Evolutionary conservation across 2,797 vertebrate species (phyloP).

Genomic region (Acridotheres tristis): DNA sequence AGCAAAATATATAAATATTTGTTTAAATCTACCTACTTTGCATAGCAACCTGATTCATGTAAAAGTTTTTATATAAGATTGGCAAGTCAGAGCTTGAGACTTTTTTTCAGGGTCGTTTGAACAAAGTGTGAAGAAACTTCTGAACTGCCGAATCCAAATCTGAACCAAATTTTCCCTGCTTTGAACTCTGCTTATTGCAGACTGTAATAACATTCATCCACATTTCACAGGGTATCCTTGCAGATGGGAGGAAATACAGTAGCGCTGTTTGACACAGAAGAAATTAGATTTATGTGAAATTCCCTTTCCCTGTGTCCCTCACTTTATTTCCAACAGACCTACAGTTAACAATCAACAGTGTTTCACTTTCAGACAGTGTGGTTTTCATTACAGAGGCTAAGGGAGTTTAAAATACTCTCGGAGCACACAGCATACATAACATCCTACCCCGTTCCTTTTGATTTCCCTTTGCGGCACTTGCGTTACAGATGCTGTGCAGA

Average conservation of each 20-base stretch:
- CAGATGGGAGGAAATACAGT: slow-evolving; percentile 62
- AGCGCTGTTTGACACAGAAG: slow-evolving; percentile 69
- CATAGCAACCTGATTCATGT: slow-evolving; percentile 21
- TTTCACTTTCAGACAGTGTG: slow-evolving; percentile 60
- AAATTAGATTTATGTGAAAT: slow-evolving; percentile 72
- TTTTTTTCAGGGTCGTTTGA: slow-evolving; percentile 19
- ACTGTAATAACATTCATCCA: slow-evolving; percentile 63
- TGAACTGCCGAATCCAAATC: slow-evolving; percentile 56
- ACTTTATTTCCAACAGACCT: slow-evolving; percentile 66
- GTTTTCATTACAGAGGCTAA: slow-evolving; percentile 66
- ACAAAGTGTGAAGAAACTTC: slow-evolving; percentile 62
- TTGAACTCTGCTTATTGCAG: slow-evolving; percentile 60
- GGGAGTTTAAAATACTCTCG: slow-evolving; percentile 38
- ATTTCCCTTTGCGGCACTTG: slow-evolving; percentile 47
- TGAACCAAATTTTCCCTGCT: slow-evolving; percentile 55
- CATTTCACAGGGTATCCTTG: slow-evolving; percentile 55
- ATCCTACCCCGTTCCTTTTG: slow-evolving; percentile 43
- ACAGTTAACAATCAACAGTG: slow-evolving; percentile 57
- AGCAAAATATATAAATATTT: slow-evolving; percentile 38
- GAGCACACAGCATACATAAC: slow-evolving; percentile 25
- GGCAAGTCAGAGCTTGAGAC: slow-evolving; percentile 1
- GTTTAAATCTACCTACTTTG: slow-evolving; percentile 49
- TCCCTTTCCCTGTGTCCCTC: slow-evolving; percentile 55
- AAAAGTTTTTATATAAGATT: slow-evolving; percentile 3
- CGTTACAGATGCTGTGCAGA: slow-evolving; percentile 38